Conservation (phyloP, 2,113 vertebrate genomes). For the Amblyornis subalaris region DNA sequence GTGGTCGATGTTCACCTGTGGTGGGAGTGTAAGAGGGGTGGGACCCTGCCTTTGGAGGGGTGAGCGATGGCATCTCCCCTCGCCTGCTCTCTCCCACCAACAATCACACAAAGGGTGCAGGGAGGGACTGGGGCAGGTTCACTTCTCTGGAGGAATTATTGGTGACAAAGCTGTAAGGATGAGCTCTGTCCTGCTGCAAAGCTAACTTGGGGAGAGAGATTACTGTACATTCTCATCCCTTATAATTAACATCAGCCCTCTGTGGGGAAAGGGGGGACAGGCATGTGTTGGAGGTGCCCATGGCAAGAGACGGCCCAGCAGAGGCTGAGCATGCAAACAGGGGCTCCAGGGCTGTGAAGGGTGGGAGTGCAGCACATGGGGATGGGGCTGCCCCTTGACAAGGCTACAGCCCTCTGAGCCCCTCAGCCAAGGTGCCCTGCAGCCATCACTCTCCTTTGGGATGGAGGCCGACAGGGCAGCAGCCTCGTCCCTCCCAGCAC, state of each 20-base stretch:
- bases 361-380: background rate
- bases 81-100: background rate
- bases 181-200: background rate
- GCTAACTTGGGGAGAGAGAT: background rate
- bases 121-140: background rate
- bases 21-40: background rate
- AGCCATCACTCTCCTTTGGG: background rate
- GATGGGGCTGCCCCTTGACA: background rate
- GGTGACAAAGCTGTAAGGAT: background rate
- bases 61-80: background rate
- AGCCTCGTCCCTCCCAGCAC: background rate
- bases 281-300: rapidly evolving
- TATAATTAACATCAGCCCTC: rapidly evolving
- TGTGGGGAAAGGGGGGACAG: too few species aligned
- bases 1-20: conserved; percentile 95
- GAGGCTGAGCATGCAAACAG: background rate
- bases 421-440: background rate
- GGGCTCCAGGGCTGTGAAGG: background rate
- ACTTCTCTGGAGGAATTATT: background rate
- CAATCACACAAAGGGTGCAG: rapidly evolving
- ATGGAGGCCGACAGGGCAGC: background rate
- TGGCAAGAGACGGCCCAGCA: background rate
- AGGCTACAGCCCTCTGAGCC: background rate
- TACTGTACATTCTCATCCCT: background rate
- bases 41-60: background rate